Conservation (phyloP, 2,888 invertebrate species). For the Pheosia gnoma region DNA sequence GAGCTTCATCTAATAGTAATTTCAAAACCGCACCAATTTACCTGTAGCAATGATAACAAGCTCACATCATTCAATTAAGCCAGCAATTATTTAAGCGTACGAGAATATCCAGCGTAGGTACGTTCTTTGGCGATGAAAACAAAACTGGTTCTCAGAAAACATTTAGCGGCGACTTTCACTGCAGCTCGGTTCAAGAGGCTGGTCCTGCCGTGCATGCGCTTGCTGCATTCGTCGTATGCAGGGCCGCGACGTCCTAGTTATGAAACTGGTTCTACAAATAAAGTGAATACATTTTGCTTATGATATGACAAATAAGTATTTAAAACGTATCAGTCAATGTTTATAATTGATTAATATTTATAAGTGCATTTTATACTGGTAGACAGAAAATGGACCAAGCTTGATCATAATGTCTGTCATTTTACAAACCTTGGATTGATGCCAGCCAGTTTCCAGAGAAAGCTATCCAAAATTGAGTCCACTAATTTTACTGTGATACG, state of each 20-base stretch:
- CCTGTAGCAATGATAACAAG: background rate
- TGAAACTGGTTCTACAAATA: background rate
- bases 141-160: constrained; percentile 21
- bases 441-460: too few species aligned
- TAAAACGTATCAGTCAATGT: too few species aligned
- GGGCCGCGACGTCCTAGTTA: constrained; percentile 2
- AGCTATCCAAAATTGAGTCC: too few species aligned
- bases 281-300: background rate
- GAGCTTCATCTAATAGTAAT: too few species aligned
- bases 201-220: constrained; percentile 9
- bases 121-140: constrained; percentile 9
- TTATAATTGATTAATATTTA: too few species aligned
- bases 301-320: too few species aligned
- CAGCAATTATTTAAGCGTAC: background rate
- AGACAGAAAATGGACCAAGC: too few species aligned
- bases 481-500: too few species aligned
- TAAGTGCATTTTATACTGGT: too few species aligned
- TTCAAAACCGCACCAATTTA: background rate
- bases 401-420: too few species aligned
- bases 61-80: background rate
- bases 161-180: constrained; percentile 27
- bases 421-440: too few species aligned
- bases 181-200: constrained; percentile 11
- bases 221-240: background rate
- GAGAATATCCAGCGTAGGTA: background rate